phyloP scores from a whole-genome alignment of 2,888 invertebrate species.

The Pseudoips prasinana region DNA sequence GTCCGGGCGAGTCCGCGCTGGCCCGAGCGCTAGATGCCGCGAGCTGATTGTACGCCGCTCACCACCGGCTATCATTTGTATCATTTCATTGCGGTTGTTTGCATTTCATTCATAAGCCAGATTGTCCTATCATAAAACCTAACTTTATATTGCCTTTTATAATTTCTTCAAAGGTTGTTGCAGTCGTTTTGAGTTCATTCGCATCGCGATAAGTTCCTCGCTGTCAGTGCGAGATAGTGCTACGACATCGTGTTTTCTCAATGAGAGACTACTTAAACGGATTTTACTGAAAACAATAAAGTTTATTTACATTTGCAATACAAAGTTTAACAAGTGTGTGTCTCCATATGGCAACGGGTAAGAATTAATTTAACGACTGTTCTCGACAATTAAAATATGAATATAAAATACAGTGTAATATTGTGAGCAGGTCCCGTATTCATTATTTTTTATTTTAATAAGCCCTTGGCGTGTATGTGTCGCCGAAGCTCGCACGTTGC shows the following conservation, averaged over 20 bases:
- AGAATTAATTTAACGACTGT: constrained; percentile 46
- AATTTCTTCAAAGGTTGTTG: constrained; percentile 27
- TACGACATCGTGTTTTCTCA: constrained; percentile 9
- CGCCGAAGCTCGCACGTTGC: constrained; percentile 80
- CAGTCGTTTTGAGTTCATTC: constrained; percentile 17
- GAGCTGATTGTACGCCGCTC: constrained; percentile 56
- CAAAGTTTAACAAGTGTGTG: constrained; percentile 11
- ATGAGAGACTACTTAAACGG: constrained; percentile 6
- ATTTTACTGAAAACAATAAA: constrained; percentile 12
- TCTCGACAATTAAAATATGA: constrained; percentile 59
- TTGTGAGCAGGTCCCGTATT: constrained; percentile 63
- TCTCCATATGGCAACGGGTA: constrained; percentile 12
- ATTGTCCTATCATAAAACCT: constrained; percentile 57
- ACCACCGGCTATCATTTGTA: constrained; percentile 69
- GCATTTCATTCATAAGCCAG: constrained; percentile 76
- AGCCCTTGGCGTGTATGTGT: constrained; percentile 71
- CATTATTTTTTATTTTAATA: constrained; percentile 74
- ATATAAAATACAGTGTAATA: constrained; percentile 62
- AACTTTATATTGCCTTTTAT: constrained; percentile 46
- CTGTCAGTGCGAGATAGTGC: constrained; percentile 1
- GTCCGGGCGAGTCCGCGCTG: constrained; percentile 16
- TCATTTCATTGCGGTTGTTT: constrained; percentile 76
- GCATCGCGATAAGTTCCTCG: constrained; percentile 9
- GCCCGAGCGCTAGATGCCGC: constrained; percentile 66
- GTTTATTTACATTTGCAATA: constrained; percentile 12